Evolutionary conservation across 2,888 invertebrate genomes (phyloP).

Genomic region (Mythimna albipuncta): DNA sequence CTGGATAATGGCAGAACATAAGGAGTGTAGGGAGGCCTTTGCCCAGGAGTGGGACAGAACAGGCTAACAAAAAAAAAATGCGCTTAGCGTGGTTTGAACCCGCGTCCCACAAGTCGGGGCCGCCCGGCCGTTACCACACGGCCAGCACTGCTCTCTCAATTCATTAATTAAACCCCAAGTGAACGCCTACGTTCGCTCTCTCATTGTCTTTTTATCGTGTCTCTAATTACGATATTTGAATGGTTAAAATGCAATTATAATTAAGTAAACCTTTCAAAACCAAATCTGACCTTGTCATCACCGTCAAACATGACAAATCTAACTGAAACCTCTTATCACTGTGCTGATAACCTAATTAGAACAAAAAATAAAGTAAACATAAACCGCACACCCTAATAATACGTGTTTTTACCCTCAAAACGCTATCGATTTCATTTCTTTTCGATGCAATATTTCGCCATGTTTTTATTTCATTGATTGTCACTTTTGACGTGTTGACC

Average conservation of each 20-base stretch:
- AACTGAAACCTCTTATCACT: not conserved
- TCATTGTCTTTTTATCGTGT: too few relatives aligned
- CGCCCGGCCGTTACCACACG: too few relatives aligned
- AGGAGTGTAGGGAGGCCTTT: too few relatives aligned
- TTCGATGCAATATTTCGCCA: slow-evolving; percentile 38
- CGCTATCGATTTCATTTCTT: slow-evolving; percentile 21
- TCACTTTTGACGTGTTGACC: slow-evolving; percentile 16
- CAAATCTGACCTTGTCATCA: not conserved
- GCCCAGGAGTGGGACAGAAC: too few relatives aligned
- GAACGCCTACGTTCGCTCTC: too few relatives aligned
- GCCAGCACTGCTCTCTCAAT: too few relatives aligned
- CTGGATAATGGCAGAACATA: too few relatives aligned
- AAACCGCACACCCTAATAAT: not conserved
- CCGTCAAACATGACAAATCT: not conserved
- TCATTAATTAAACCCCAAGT: too few relatives aligned
- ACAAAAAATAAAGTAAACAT: not conserved
- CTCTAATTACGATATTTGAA: too few relatives aligned
- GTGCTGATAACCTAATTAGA: slow-evolving; percentile 8
- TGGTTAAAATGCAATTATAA: not conserved
- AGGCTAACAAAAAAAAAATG: too few relatives aligned
- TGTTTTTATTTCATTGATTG: not conserved
- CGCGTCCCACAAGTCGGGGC: too few relatives aligned
- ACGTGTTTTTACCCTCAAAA: slow-evolving; percentile 25
- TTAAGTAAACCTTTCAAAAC: not conserved
- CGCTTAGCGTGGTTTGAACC: too few relatives aligned